phyloP scores from a whole-genome alignment of 2,113 vertebrate species.

The Fulica atra region DNA sequence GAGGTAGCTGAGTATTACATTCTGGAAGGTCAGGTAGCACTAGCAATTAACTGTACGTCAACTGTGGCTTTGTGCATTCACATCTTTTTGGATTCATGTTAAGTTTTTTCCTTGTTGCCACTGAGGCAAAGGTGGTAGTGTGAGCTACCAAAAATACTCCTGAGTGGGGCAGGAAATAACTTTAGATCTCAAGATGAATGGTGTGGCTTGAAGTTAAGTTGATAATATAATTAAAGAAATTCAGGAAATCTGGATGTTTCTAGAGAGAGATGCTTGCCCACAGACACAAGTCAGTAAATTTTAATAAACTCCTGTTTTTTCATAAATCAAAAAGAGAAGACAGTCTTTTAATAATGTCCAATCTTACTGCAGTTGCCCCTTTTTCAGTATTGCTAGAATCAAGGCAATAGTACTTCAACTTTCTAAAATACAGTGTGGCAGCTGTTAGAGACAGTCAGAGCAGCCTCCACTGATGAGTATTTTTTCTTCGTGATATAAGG shows the following conservation, averaged over 20 bases:
- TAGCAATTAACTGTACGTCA: neutral
- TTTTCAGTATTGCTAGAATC: neutral
- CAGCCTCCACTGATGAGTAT: neutral
- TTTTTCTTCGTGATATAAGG: neutral
- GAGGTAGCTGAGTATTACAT: neutral
- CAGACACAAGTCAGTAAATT: neutral
- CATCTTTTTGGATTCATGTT: neutral
- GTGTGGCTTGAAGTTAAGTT: neutral
- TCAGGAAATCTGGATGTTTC: neutral
- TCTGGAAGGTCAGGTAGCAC: constrained; percentile 1
- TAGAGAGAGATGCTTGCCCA: neutral
- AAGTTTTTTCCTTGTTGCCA: neutral
- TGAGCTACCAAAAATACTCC: neutral
- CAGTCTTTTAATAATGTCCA: neutral
- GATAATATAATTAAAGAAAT: neutral
- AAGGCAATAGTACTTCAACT: neutral
- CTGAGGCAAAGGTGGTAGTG: neutral
- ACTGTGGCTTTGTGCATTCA: neutral
- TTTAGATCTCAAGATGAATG: neutral
- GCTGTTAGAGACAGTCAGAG: neutral
- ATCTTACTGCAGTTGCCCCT: neutral
- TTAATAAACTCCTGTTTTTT: neutral
- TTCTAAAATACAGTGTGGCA: neutral
- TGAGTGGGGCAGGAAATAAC: neutral
- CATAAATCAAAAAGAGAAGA: neutral